Percentiles rank a stretch among this genome's conserved stretches.
phyloP scores from a whole-genome alignment of 2,888 invertebrate species.

The Eristalinus aeneus region DNA sequence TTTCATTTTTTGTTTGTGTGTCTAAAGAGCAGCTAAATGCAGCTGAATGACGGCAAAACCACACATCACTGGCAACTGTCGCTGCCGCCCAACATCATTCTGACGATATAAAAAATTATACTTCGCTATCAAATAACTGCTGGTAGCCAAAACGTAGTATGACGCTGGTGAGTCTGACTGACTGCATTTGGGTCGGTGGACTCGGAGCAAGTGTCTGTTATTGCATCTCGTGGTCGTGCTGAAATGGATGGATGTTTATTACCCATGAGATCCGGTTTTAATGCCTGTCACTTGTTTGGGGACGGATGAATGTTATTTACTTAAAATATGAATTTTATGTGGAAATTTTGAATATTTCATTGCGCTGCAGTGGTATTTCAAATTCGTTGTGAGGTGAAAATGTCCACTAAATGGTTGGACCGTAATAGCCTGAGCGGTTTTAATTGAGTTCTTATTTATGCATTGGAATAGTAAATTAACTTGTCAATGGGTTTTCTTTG shows the following conservation, averaged over 20 bases:
- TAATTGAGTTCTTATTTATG: background rate
- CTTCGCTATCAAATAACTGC: constrained; percentile 12
- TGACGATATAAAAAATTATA: background rate
- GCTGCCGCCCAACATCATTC: background rate
- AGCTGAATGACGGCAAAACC: background rate
- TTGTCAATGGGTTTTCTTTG: too few relatives aligned
- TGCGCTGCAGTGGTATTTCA: background rate
- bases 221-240: constrained; percentile 15
- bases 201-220: constrained; percentile 26
- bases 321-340: background rate
- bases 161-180: constrained; percentile 11
- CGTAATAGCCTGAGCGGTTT: background rate
- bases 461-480: background rate
- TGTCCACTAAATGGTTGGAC: background rate
- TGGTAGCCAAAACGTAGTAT: constrained; percentile 43
- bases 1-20: background rate
- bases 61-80: background rate
- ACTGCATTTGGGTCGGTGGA: constrained; percentile 40
- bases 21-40: background rate
- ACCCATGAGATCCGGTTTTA: constrained; percentile 31
- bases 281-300: constrained; percentile 5
- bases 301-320: background rate
- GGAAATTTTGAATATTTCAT: background rate
- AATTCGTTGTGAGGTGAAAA: background rate
- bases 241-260: constrained; percentile 18